A percentile compares a stretch with the other conserved stretches of the same genome.
phyloP scores from a whole-genome alignment of 2,888 invertebrate species.

The Lasioglossum oenotherae region DNA sequence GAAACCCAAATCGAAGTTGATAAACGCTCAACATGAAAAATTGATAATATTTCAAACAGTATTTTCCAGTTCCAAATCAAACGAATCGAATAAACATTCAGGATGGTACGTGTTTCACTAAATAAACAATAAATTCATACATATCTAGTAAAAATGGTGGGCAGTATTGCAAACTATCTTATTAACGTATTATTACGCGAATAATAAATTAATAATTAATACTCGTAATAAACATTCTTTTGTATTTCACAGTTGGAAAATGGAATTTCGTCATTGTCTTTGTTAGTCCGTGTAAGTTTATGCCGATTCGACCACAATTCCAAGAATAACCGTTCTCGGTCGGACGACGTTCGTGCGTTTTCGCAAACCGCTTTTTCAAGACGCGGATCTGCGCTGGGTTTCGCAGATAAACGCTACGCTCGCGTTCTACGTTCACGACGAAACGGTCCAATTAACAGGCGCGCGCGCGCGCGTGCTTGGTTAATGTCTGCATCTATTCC shows the following conservation, averaged over 20 bases:
- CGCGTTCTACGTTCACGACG: neutral
- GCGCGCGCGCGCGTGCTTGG: neutral
- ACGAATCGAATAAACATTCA: neutral
- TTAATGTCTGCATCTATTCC: constrained; percentile 7
- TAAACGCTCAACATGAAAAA: too few species aligned
- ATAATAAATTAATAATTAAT: too few species aligned
- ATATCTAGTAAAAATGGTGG: neutral
- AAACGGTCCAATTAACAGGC: neutral
- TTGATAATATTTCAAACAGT: too few species aligned
- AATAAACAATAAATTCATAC: neutral
- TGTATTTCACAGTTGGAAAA: neutral
- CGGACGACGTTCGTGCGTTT: constrained; percentile 5
- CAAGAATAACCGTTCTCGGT: constrained; percentile 28
- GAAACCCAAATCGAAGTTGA: too few species aligned
- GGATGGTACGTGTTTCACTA: neutral
- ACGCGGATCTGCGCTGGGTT: neutral
- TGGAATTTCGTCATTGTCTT: neutral
- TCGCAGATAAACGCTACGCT: neutral
- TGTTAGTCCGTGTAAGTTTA: neutral
- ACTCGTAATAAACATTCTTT: neutral
- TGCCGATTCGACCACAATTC: neutral
- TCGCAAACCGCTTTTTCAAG: neutral
- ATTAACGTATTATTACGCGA: too few species aligned
- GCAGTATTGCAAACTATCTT: neutral
- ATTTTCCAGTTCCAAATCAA: neutral